Conservation (phyloP, 2,113 vertebrate genomes). For the Xiphorhynchus elegans region DNA sequence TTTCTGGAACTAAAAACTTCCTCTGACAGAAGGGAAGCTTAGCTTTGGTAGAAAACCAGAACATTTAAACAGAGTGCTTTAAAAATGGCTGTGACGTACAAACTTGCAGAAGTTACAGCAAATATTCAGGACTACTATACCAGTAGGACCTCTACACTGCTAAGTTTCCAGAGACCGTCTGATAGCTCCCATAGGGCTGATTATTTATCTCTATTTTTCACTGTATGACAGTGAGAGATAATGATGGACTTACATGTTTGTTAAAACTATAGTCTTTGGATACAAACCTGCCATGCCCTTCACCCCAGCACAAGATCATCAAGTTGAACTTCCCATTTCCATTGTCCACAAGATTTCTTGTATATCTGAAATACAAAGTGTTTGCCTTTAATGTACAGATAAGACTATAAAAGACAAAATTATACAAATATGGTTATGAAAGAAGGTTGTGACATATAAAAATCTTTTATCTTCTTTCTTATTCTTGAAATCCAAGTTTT, state of each 20-base stretch:
- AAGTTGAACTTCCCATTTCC: slow-evolving; percentile 98
- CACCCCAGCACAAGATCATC: slow-evolving; percentile 98
- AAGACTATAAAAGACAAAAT: neutral
- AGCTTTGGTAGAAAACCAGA: neutral
- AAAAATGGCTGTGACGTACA: neutral
- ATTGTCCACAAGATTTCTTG: slow-evolving; percentile 92
- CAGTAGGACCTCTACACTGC: neutral
- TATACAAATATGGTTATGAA: neutral
- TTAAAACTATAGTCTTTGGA: neutral
- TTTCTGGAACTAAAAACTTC: neutral
- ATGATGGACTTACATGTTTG: neutral
- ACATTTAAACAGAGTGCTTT: neutral
- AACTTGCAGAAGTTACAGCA: neutral
- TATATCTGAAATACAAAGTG: slow-evolving; percentile 83
- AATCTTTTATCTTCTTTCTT: neutral
- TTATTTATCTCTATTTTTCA: neutral
- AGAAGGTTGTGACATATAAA: neutral
- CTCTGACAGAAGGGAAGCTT: neutral
- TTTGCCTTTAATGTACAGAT: neutral
- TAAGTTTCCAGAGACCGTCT: neutral
- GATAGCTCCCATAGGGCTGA: neutral
- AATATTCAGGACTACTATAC: neutral
- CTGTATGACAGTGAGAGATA: neutral
- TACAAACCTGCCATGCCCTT: slow-evolving; percentile 96
- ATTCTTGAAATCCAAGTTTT: neutral